phyloP scores from a whole-genome alignment of 2,888 invertebrate species.

The Achlya flavicornis region DNA sequence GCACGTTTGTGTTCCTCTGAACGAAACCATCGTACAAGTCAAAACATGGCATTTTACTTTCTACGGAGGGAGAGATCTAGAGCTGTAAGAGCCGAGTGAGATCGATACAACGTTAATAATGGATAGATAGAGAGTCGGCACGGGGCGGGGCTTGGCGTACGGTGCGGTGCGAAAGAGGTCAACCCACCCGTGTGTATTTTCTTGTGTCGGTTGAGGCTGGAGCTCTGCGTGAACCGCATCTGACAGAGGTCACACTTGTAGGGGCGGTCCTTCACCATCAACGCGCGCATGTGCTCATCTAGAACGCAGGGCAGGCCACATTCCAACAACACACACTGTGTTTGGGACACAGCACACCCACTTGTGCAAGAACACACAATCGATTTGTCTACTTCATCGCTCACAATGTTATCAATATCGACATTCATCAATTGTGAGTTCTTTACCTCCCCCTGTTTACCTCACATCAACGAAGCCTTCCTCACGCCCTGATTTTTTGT shows the following conservation, averaged over 20 bases:
- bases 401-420: constrained; percentile 13
- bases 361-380: constrained; percentile 60
- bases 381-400: constrained; percentile 34
- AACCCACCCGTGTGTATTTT: constrained; percentile 87
- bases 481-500: constrained; percentile 78
- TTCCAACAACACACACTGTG: constrained; percentile 37
- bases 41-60: constrained; percentile 47
- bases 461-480: constrained; percentile 70
- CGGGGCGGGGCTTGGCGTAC: constrained; percentile 24
- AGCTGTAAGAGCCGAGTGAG: constrained; percentile 46
- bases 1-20: constrained; percentile 78
- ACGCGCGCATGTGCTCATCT: constrained; percentile 83
- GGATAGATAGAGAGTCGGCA: constrained; percentile 48
- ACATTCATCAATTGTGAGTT: constrained; percentile 57
- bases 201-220: constrained; percentile 88
- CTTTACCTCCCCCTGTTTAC: constrained; percentile 81
- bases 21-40: constrained; percentile 69
- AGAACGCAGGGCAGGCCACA: constrained; percentile 72
- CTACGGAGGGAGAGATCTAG: constrained; percentile 28
- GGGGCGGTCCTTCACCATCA: constrained; percentile 84
- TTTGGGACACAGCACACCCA: constrained; percentile 30
- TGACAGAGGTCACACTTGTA: constrained; percentile 88
- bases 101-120: constrained; percentile 24
- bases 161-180: constrained; percentile 52
- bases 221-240: constrained; percentile 89